Base-by-base conservation (phyloP, 2,113 vertebrate genomes). In the Oreochromis niloticus region DNA sequence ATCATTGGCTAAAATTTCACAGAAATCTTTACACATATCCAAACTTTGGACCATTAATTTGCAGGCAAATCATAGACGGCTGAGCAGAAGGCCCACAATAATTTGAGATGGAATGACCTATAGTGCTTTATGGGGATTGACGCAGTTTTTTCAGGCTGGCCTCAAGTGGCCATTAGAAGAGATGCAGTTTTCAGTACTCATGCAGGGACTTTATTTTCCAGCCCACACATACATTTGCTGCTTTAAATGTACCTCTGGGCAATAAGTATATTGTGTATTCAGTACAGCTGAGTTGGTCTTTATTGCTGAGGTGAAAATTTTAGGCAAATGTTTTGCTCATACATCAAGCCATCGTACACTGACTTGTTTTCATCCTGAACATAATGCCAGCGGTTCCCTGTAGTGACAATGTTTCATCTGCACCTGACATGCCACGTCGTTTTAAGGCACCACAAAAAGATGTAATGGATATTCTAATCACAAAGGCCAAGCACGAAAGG, bases 211-310 rank as follows among this genome's bases (percentile, higher is more conserved):
- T 78, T 5, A 30, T 19, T 48, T 7, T 75, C 16, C 24, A 75
- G 71, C 71, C 71, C 24, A 30, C 24, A 17, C 71, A 75, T 7
- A 48, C 43, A 32, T 78, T 78, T 50, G 71, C 55, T 85, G 71
- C 17, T 57, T 39, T 71, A 75, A 36, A 19, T 84, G 73, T 88
- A 82, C 56, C 75, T 63, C 50, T 32, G 57, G 57, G 83, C 32
- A 57, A 63, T 81, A 27, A 73, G 41, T 63, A 56, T 66, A 8
- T 0, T 39, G 63, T 84, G 63, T 63, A 63, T 43, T 75, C 71
- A 54, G 75, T 57, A 24, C 78, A 83, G 48, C 48, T 84, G 68
- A 85, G 80, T 80, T 83, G 81, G 52, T 86, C 73, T 84, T 85
- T 57, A 34, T 86, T 50, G 17, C 57, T 82, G 2, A 43, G 22